phyloP scores from a whole-genome alignment of 1,140 invertebrate genomes.

The Chironomus tepperi region DNA sequence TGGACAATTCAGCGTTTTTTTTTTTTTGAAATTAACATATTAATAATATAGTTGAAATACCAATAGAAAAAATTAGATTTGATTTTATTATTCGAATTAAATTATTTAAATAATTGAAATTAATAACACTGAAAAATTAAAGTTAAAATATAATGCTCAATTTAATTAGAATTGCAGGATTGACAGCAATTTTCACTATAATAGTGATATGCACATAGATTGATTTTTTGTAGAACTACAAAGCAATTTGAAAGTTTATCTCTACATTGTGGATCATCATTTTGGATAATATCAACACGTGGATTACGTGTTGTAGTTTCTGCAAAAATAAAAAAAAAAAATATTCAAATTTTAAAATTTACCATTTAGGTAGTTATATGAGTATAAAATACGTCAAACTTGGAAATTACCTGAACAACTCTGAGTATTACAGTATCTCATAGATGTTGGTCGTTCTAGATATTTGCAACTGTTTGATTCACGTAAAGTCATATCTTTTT shows the following conservation, averaged over 20 bases:
- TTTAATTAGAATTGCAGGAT: slow-evolving; percentile 51
- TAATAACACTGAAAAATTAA: no score
- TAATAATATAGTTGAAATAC: no score
- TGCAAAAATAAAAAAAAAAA: background rate
- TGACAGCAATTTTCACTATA: slow-evolving; percentile 69
- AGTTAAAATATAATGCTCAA: no score
- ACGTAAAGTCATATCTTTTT: slow-evolving; percentile 35
- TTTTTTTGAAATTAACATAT: no score
- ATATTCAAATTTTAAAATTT: background rate
- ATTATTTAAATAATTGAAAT: no score
- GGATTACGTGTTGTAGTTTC: slow-evolving; percentile 29
- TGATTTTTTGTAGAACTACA: slow-evolving; percentile 59
- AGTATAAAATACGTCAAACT: background rate
- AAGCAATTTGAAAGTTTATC: slow-evolving; percentile 66
- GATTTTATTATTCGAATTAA: no score
- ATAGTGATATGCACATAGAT: slow-evolving; percentile 71
- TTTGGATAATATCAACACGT: slow-evolving; percentile 33
- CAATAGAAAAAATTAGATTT: no score
- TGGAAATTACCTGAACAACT: slow-evolving; percentile 42
- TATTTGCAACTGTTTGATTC: slow-evolving; percentile 45
- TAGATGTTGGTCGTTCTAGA: slow-evolving; percentile 44
- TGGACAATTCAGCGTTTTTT: no score
- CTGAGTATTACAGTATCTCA: slow-evolving; percentile 52
- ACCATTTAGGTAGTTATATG: background rate
- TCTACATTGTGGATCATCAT: slow-evolving; percentile 45